Conservation (phyloP, 2,113 vertebrate genomes). For the Onychostruthus taczanowskii region DNA sequence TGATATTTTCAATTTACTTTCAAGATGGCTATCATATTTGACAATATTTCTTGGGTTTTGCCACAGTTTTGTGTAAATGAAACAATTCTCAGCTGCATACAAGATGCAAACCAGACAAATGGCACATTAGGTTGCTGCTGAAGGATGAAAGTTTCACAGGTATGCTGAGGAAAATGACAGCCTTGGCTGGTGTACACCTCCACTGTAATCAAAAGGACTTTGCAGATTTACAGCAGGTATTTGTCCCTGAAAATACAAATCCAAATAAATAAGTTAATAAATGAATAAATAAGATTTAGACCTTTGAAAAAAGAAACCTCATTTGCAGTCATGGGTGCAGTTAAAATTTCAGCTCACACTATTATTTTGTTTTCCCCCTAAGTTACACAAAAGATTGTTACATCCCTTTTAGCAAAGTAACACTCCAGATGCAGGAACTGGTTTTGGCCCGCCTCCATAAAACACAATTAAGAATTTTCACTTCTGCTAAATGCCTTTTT, state of each 20-base stretch:
- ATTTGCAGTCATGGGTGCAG: background rate
- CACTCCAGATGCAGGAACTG: background rate
- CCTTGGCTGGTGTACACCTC: rapidly evolving
- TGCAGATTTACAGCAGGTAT: background rate
- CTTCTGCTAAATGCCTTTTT: background rate
- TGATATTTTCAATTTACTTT: background rate
- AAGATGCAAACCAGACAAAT: background rate
- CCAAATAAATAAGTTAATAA: background rate
- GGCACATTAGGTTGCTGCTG: background rate
- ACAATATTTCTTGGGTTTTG: background rate
- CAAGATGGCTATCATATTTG: background rate
- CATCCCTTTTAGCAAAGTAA: background rate
- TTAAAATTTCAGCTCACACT: background rate
- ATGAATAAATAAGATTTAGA: background rate
- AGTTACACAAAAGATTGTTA: background rate
- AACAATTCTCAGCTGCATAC: background rate
- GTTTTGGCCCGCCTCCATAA: background rate
- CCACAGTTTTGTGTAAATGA: background rate
- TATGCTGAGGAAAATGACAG: background rate
- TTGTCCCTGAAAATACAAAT: background rate
- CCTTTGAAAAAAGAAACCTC: background rate
- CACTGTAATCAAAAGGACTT: background rate
- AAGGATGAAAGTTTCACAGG: background rate
- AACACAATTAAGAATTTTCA: background rate
- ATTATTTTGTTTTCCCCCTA: background rate